Evolutionary conservation across 2,888 invertebrate species (phyloP).

Genomic region (Drosophila aldrichi): DNA sequence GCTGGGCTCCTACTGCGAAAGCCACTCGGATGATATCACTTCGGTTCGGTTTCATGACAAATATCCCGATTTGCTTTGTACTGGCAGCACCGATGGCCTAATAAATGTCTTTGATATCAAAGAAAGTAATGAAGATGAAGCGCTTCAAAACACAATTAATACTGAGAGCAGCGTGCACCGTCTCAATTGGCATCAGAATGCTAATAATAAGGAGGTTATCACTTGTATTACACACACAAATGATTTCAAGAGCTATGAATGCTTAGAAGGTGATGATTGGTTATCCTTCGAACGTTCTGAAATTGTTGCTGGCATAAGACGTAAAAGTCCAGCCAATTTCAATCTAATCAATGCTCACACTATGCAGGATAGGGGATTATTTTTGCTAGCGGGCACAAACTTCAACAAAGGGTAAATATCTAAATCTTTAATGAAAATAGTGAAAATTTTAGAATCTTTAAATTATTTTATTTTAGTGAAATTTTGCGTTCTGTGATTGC

Average conservation of each 20-base stretch:
- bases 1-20: conserved; percentile 93
- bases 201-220: conserved; percentile 86
- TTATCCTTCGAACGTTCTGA: conserved; percentile 86
- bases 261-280: conserved; percentile 88
- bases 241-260: conserved; percentile 90
- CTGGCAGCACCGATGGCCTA: conserved; percentile 93
- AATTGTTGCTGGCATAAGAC: conserved; percentile 87
- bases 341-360: conserved; percentile 88
- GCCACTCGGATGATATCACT: conserved; percentile 92
- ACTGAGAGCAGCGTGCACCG: conserved; percentile 91
- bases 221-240: conserved; percentile 90
- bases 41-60: conserved; percentile 90
- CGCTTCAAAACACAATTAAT: conserved; percentile 91
- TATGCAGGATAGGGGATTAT: conserved; percentile 85
- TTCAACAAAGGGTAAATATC: conserved; percentile 87
- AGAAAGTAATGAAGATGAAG: conserved; percentile 91
- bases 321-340: conserved; percentile 87
- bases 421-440: too few species aligned
- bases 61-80: conserved; percentile 89
- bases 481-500: conserved; percentile 86
- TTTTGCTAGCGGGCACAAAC: conserved; percentile 89
- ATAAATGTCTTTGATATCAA: conserved; percentile 93
- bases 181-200: conserved; percentile 86
- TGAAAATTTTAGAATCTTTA: neutral
- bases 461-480: conserved; percentile 54